Evolutionary conservation across 2,888 invertebrate genomes (phyloP), one percentile per base, ranked within the genome.

Genomic region (Tipula confusa): DNA sequence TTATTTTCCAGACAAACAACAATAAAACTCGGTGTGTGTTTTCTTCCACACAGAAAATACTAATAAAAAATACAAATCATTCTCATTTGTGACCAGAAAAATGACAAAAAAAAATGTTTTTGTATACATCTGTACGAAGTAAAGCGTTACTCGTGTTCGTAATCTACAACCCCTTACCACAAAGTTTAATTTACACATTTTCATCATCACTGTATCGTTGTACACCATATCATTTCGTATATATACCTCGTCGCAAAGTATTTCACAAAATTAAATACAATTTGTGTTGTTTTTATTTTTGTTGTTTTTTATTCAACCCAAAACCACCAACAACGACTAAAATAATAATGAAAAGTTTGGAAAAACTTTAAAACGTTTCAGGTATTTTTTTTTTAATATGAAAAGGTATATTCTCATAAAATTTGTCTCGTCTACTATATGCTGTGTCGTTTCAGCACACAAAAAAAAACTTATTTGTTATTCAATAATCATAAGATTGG

Each of bases 211-310:
- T 11, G 64, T 64, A 38, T n/a, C n/a, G n/a, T n/a, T n/a, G n/a
- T 38, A 64, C 64, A 64, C 64, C 64, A 24, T 38, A 38, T 64
- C 64, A 9, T 33, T 33, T 36, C 36, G 9, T 36, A 9, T 36
- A n/a, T n/a, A 36, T 36, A 36, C 7, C 11, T 43, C 43, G 43
- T 43, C 43, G 24, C 64, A 64, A 64, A 64, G 64, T 3, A 64
- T 64, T 64, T 64, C 64, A 64, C 64, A 64, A 64, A 64, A 64
- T 64, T 64, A 64, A 64, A 64, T 64, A 64, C 64, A 64, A 64
- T 64, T 64, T 64, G 64, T 64, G 24, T 24, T 18, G n/a, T n/a
- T n/a, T n/a, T n/a, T n/a, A n/a, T n/a, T n/a, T n/a, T n/a, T n/a
- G n/a, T n/a, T n/a, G n/a, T 64, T 64, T 64, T 64, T 43, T 43